These are phyloP conservation scores for Babylonia areolata DNA, from an alignment of 1,140 invertebrate genomes.

Conservation along the genomic window DNA sequence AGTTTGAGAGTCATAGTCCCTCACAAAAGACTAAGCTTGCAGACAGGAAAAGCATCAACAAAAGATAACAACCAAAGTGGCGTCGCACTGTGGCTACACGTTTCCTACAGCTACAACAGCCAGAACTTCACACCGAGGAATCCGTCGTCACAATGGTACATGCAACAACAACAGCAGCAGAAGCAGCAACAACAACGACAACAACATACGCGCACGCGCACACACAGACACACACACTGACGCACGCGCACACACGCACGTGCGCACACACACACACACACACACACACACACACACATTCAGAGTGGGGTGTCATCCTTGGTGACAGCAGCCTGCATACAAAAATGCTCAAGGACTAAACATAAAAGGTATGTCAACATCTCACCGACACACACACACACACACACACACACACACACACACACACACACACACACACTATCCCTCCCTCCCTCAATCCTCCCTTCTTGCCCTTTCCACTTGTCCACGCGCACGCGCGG, in stretches of 20 bases:
- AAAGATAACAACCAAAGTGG: neutral
- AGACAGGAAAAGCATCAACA: too few relatives aligned
- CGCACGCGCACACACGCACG: neutral
- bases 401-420: constrained; percentile 19
- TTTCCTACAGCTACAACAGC: too few relatives aligned
- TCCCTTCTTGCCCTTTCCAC: neutral
- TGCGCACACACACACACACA: neutral
- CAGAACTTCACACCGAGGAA: too few relatives aligned
- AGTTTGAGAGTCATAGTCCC: too few relatives aligned
- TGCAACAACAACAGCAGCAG: too few relatives aligned
- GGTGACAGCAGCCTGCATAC: neutral
- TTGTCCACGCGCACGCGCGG: neutral
- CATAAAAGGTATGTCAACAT: neutral
- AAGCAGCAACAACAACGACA: neutral
- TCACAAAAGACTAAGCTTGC: too few relatives aligned
- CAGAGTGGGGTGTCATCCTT: too few relatives aligned
- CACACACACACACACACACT: constrained; percentile 23
- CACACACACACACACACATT: neutral
- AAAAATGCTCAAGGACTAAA: neutral
- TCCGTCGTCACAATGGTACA: too few relatives aligned
- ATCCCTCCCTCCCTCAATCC: neutral
- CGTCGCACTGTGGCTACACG: too few relatives aligned
- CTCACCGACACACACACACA: neutral
- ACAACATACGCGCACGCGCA: neutral
- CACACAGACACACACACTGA: neutral